Evolutionary conservation across 2,113 vertebrate species (phyloP).

Genomic region (rabbit (Oryctolagus cuniculus)): DNA sequence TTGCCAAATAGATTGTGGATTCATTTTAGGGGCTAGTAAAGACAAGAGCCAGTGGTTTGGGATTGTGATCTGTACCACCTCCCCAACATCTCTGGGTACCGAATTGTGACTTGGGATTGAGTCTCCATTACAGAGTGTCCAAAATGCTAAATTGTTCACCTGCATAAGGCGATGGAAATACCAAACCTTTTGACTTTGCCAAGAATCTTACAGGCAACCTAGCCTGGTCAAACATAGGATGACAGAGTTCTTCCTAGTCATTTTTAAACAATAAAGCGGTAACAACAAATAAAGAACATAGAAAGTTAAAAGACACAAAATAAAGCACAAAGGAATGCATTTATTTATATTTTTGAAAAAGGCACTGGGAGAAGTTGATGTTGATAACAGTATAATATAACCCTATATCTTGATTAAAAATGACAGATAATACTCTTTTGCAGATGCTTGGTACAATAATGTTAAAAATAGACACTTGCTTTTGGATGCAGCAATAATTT

Average conservation of each 20-base stretch:
- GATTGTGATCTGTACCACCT: constrained; percentile 63
- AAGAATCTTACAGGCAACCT: constrained; percentile 82
- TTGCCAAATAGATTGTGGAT: constrained; percentile 76
- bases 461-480: constrained; percentile 91
- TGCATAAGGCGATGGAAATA: constrained; percentile 77
- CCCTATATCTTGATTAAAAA: constrained; percentile 89
- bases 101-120: constrained; percentile 52
- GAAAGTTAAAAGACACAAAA: constrained; percentile 82
- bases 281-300: constrained; percentile 87
- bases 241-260: constrained; percentile 85
- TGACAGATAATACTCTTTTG: constrained; percentile 90
- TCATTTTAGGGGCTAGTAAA: constrained; percentile 42
- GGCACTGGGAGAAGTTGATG: constrained; percentile 90
- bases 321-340: constrained; percentile 92
- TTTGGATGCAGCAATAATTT: constrained; percentile 90
- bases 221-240: constrained; percentile 84
- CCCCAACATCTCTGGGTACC: neutral
- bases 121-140: constrained; percentile 34
- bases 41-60: constrained; percentile 27
- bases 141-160: constrained; percentile 72
- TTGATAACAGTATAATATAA: constrained; percentile 87
- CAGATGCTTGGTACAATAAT: constrained; percentile 92
- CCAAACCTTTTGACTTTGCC: constrained; percentile 90
- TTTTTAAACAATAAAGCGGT: constrained; percentile 90
- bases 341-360: constrained; percentile 89